Evolutionary conservation across 1,140 invertebrate genomes (phyloP).

Genomic region (Drosophila sechellia): DNA sequence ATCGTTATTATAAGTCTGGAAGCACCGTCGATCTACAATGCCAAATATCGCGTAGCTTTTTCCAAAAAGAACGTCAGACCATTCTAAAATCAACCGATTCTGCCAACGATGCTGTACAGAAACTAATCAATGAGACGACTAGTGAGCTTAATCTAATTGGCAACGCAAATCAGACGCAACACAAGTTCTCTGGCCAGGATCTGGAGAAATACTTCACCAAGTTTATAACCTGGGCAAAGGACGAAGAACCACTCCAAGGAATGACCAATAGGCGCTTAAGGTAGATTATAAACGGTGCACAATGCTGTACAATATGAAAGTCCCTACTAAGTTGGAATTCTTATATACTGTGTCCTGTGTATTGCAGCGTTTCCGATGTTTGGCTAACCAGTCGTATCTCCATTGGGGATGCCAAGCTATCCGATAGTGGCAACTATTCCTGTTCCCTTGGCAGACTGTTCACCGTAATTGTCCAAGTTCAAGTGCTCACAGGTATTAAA

Average conservation of each 20-base stretch:
- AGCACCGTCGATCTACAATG: constrained; percentile 90
- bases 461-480: constrained; percentile 84
- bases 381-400: constrained; percentile 81
- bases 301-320: too few species aligned
- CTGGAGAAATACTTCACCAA: constrained; percentile 84
- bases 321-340: background rate
- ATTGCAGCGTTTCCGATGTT: constrained; percentile 75
- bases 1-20: constrained; percentile 90
- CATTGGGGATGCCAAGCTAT: constrained; percentile 80
- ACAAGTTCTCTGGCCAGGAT: constrained; percentile 74
- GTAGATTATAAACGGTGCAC: constrained; percentile 38
- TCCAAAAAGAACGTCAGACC: constrained; percentile 63
- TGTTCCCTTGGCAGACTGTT: constrained; percentile 83
- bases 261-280: constrained; percentile 67
- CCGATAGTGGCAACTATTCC: constrained; percentile 84
- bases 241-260: constrained; percentile 56
- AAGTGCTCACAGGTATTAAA: constrained; percentile 83
- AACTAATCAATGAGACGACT: constrained; percentile 47
- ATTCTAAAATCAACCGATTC: constrained; percentile 65
- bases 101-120: constrained; percentile 7
- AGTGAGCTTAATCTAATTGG: constrained; percentile 63
- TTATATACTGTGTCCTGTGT: background rate
- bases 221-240: constrained; percentile 85
- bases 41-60: constrained; percentile 85
- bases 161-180: constrained; percentile 73